phyloP scores from a whole-genome alignment of 2,797 vertebrate species.

The Etheostoma nigrum region DNA sequence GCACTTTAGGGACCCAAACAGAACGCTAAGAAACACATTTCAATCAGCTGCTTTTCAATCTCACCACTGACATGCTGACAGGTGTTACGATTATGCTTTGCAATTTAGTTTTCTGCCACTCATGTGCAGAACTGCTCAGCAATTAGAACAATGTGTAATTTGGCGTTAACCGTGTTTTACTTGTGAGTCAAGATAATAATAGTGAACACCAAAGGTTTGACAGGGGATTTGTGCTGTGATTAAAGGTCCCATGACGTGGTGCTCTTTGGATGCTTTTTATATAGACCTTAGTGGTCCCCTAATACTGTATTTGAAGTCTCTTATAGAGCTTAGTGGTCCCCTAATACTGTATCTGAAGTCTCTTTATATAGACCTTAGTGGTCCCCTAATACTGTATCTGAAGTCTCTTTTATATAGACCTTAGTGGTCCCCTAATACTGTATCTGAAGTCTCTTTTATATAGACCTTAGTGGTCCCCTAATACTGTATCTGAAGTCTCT shows the following conservation, averaged over 20 bases:
- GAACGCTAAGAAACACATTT: slow-evolving; percentile 23
- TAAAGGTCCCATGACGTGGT: background rate
- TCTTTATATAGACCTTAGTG: too few species aligned
- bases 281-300: too few species aligned
- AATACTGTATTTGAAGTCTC: too few species aligned
- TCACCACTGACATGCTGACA: slow-evolving; percentile 27
- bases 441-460: too few species aligned
- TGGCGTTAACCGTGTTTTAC: slow-evolving; percentile 48
- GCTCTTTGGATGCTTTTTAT: too few species aligned
- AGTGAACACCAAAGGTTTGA: slow-evolving; percentile 33
- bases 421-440: too few species aligned
- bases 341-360: too few species aligned
- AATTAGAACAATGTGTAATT: slow-evolving; percentile 48
- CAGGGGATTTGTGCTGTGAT: slow-evolving; percentile 18
- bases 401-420: too few species aligned
- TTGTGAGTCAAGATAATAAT: slow-evolving; percentile 39
- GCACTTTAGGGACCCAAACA: background rate
- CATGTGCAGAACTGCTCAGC: slow-evolving; percentile 19
- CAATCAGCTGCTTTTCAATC: slow-evolving; percentile 30
- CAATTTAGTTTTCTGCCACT: slow-evolving; percentile 38
- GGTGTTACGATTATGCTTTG: slow-evolving; percentile 11
- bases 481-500: too few species aligned
- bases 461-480: too few species aligned
- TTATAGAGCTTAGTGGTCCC: too few species aligned
- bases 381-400: too few species aligned